Evolutionary conservation across 1,140 invertebrate genomes (phyloP).

Genomic region (Zaprionus lachaisei): DNA sequence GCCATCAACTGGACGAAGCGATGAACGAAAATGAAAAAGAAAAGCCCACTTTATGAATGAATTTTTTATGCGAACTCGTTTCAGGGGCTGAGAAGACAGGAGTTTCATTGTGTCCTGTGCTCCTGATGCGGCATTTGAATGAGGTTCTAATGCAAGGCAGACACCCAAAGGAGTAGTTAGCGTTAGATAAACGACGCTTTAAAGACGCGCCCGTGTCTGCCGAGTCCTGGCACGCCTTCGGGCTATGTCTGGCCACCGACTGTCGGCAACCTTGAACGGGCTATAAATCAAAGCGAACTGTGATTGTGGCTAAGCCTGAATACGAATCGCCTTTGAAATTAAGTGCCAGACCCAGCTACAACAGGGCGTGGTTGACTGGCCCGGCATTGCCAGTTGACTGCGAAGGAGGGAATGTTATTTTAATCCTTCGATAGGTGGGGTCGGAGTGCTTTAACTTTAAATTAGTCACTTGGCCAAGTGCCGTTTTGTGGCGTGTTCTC

Average conservation of each 20-base stretch:
- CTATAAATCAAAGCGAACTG: constrained; percentile 57
- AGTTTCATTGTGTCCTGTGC: constrained; percentile 33
- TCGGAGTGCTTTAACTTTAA: constrained; percentile 23
- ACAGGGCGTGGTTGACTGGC: background rate
- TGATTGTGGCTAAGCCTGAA: constrained; percentile 9
- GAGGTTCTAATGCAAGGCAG: constrained; percentile 62
- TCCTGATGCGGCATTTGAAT: constrained; percentile 44
- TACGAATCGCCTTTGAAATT: constrained; percentile 4
- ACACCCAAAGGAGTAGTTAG: constrained; percentile 81
- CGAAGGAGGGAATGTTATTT: background rate
- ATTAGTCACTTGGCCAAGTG: background rate
- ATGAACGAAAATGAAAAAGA: constrained; percentile 64
- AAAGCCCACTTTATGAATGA: constrained; percentile 76
- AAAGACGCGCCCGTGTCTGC: constrained; percentile 47
- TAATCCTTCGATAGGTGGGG: constrained; percentile 27
- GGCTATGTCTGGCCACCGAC: background rate
- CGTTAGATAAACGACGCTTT: constrained; percentile 71
- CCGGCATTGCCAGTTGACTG: background rate
- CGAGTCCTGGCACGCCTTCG: constrained; percentile 18
- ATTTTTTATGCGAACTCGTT: constrained; percentile 61
- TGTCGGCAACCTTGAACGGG: constrained; percentile 28
- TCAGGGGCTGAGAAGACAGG: background rate
- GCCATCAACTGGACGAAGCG: constrained; percentile 26
- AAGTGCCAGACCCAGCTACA: constrained; percentile 22
- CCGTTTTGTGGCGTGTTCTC: background rate